Base-by-base conservation (phyloP, 2,797 vertebrate species). In the Xenops minutus region DNA sequence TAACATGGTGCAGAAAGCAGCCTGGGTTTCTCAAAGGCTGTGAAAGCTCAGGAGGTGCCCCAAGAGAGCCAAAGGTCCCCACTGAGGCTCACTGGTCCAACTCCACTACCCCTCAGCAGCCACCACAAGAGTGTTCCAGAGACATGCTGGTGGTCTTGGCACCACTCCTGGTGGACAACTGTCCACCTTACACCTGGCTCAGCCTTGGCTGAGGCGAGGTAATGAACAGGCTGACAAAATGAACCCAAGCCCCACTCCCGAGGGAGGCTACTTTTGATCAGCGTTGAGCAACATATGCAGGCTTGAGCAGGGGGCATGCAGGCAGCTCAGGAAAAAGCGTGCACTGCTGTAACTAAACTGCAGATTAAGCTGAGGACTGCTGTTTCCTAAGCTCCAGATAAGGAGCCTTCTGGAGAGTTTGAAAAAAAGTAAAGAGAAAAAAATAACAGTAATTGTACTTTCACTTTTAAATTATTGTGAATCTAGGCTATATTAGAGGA, bases 161-260 rank as follows among this genome's bases (percentile, higher is more conserved):
- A 91, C 49, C 0, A 20, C 75, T 96, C 86, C 78, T 80, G 78
- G 75, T 36, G 75, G 91, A 92, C 94, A 96, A 95, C 94, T 91
- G 92, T 95, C 93, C 89, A 79, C 85, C 89, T 85, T 83, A 95
- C 96, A 94, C 93, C 90, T 94, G 95, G 94, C 83, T 87, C 81
- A 85, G 93, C 88, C 72, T 75, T 18, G 32, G 83, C 80, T 82
- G 61, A 62, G 48, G 44, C 0, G 4, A 94, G 71, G 71, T 41
- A 95, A 90, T 32, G 66, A 95, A 85, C 85, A 78, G 85, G 85
- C 85, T 1, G 18, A 73, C 64, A 51, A 80, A 94, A 90, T 0
- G 61, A 92, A 74, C 74, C 68, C 80, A 77, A 94, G 56, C 74
- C 64, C 87, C 49, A 3, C 56, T 95, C 95, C 85, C 78, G 0